Conservation (phyloP, 2,797 vertebrate genomes). For the Sciurus vulgaris region DNA sequence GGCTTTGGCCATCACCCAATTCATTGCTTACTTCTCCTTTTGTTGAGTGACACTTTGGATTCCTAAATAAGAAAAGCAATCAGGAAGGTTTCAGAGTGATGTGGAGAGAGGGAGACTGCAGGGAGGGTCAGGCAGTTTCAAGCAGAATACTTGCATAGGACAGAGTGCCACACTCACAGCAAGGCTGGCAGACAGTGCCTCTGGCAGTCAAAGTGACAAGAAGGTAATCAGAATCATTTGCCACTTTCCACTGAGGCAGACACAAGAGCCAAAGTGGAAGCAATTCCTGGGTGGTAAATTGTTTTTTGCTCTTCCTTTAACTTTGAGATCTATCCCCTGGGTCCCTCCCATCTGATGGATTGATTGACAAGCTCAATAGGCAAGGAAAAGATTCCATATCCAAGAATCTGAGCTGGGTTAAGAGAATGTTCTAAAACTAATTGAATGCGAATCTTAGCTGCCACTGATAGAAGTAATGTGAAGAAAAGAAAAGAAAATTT, state of each 20-base stretch:
- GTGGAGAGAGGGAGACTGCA: not conserved
- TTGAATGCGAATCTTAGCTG: constrained; percentile 85
- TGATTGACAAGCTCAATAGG: constrained; percentile 83
- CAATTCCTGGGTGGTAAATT: constrained; percentile 85
- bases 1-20: not conserved
- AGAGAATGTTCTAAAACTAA: constrained; percentile 83
- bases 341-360: constrained; percentile 79
- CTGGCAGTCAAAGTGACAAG: constrained; percentile 75
- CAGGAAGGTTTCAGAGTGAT: constrained; percentile 77
- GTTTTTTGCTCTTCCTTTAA: constrained; percentile 83
- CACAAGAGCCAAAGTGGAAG: constrained; percentile 78
- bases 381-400: constrained; percentile 77
- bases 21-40: constrained; percentile 65
- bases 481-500: constrained; percentile 67
- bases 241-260: constrained; percentile 78
- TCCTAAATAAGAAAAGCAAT: constrained; percentile 72
- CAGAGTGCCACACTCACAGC: constrained; percentile 72
- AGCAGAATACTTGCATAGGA: constrained; percentile 74
- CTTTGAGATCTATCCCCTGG: constrained; percentile 73
- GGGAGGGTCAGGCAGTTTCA: constrained; percentile 49
- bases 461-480: constrained; percentile 60
- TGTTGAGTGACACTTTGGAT: constrained; percentile 56
- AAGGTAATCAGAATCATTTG: constrained; percentile 83
- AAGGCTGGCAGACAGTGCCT: constrained; percentile 70
- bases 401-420: constrained; percentile 76